Base-by-base conservation (phyloP, 2,113 vertebrate genomes). In the Onychostoma macrolepis region DNA sequence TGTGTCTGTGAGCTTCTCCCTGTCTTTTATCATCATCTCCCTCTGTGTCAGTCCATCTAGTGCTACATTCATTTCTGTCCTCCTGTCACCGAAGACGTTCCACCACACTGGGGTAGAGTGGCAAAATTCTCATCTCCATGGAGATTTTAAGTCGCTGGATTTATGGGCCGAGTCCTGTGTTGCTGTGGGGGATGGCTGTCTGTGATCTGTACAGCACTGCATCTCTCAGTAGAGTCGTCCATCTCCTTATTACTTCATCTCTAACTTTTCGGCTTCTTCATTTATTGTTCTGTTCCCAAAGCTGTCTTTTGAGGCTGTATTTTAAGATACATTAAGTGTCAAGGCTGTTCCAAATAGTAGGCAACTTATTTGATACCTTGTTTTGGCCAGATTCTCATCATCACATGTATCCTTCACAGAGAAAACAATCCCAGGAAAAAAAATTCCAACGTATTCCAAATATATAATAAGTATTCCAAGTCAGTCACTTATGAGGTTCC, bases 111-210 rank as follows among this genome's bases (percentile, higher is more conserved):
- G 86, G 90, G 85, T 45, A 19, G 80, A 85, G 24, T 76, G 80
- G 85, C 82, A 87, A 65, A 30, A 21, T 80, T 89, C 84, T 83
- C 48, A 83, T 93, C 86, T n/a, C 89, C 88, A 92, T 92, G 88
- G 77, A 21, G 69, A 91, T 89, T 86, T 76, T 86, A 87, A 78
- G 63, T 61, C 12, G 38, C 53, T 17, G 41, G 77, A 77, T 89
- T 88, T 56, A 87, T 90, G 88, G 88, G 86, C 69, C 11, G 24
- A 86, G 86, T 83, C 90, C 87, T 17, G 74, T 79, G 43, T 79
- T 81, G 83, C 86, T 41, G 81, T 26, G 43, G 71, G 80, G 74
- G 74, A 87, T 61, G 71, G 74, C 84, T 36, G 72, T 41, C 50
- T 87, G 69, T 85, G 86, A 81, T 78, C 79, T 74, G 77, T 84